Percentiles rank a stretch among this genome's conserved stretches.
phyloP scores from a whole-genome alignment of 2,113 vertebrate species.

The Charadrius vociferus region DNA sequence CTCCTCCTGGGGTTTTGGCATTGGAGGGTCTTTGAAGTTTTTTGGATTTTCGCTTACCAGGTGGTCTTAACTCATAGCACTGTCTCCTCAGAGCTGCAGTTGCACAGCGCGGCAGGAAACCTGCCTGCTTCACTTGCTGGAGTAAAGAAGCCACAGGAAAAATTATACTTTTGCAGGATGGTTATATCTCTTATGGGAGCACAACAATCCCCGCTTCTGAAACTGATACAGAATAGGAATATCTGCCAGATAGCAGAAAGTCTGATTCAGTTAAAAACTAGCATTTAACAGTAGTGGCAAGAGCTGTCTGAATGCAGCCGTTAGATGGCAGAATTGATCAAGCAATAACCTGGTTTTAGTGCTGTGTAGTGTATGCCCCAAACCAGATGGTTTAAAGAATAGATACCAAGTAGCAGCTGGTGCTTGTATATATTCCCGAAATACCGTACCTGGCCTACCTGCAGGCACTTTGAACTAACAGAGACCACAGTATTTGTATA shows the following conservation, averaged over 20 bases:
- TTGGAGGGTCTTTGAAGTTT: slow-evolving; percentile 77
- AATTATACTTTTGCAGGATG: neutral
- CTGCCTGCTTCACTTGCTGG: slow-evolving; percentile 52
- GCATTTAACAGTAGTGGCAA: neutral
- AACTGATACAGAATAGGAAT: neutral
- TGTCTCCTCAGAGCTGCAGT: slow-evolving; percentile 52
- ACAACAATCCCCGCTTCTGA: neutral
- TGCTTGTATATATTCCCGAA: neutral
- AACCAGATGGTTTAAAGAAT: neutral
- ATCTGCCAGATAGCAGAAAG: neutral
- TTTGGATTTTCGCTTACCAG: slow-evolving; percentile 78
- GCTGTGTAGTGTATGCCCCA: neutral
- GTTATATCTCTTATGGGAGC: slow-evolving; percentile 36
- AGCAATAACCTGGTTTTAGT: neutral
- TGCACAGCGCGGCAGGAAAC: slow-evolving; percentile 29
- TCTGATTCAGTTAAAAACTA: neutral
- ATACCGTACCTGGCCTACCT: neutral
- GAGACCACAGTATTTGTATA: neutral
- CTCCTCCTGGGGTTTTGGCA: slow-evolving; percentile 68
- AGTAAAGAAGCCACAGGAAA: slow-evolving; percentile 57
- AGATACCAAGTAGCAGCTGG: neutral
- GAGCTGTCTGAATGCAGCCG: neutral
- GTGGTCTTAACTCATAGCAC: slow-evolving; percentile 73
- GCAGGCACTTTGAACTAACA: neutral
- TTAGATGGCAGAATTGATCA: slow-evolving; percentile 79